These are phyloP conservation scores for Hiodon tergisus DNA, from an alignment of 2,113 vertebrate species.

Conservation along the genomic window DNA sequence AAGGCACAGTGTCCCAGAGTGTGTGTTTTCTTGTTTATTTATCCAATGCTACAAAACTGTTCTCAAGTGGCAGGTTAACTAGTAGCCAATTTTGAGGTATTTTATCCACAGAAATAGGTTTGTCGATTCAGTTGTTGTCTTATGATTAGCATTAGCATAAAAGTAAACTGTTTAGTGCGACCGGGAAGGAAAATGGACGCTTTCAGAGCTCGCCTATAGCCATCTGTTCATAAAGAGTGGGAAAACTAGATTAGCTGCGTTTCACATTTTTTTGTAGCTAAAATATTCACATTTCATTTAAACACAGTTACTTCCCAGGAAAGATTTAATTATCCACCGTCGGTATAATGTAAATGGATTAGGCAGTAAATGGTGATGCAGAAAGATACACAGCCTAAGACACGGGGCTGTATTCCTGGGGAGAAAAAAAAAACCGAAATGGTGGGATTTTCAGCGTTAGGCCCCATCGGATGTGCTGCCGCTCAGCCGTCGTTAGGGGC, in stretches of 20 bases:
- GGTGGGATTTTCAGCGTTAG: constrained; percentile 23
- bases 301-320: constrained; percentile 57
- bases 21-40: constrained; percentile 38
- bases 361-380: constrained; percentile 67
- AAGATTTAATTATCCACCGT: constrained; percentile 66
- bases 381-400: constrained; percentile 61
- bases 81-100: constrained; percentile 39
- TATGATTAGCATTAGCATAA: constrained; percentile 46
- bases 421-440: not conserved
- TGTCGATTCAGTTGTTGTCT: constrained; percentile 54
- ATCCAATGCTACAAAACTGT: constrained; percentile 10
- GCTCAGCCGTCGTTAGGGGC: constrained; percentile 17
- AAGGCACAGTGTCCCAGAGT: constrained; percentile 79
- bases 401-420: constrained; percentile 14
- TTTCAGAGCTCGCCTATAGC: constrained; percentile 44
- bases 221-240: constrained; percentile 41
- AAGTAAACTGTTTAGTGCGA: constrained; percentile 42
- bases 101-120: constrained; percentile 38
- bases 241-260: constrained; percentile 52
- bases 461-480: constrained; percentile 13
- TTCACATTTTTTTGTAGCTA: constrained; percentile 51
- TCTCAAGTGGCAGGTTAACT: not conserved
- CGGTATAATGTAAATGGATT: constrained; percentile 68
- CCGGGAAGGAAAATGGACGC: constrained; percentile 45
- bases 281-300: constrained; percentile 71